Percentiles rank a stretch among this genome's conserved stretches.
Evolutionary conservation across 2,113 vertebrate species (phyloP).

Genomic region (Leucopternis melanops): DNA sequence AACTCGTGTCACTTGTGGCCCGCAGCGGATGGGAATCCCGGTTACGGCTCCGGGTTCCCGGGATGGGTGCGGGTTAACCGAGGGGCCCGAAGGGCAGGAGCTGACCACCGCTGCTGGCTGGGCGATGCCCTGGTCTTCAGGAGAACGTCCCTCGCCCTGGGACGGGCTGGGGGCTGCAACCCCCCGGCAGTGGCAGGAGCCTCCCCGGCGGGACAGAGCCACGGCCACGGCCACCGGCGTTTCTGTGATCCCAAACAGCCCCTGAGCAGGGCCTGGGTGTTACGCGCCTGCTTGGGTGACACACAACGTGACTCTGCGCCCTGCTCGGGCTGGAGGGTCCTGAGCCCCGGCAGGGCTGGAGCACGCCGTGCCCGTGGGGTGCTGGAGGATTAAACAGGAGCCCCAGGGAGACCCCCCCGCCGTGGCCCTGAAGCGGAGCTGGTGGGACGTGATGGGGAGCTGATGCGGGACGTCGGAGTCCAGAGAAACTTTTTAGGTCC

Average conservation of each 20-base stretch:
- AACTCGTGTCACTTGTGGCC: not conserved
- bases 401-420: not conserved
- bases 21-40: rapidly evolving
- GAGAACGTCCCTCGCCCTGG: rapidly evolving
- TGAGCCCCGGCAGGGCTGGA: not conserved
- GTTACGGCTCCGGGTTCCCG: rapidly evolving
- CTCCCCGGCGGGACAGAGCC: rapidly evolving
- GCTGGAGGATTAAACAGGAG: not conserved
- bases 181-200: not conserved
- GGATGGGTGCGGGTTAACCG: not conserved
- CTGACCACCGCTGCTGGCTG: rapidly evolving
- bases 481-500: not conserved
- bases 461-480: rapidly evolving
- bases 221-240: rapidly evolving
- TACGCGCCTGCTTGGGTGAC: not conserved
- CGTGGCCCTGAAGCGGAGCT: not conserved
- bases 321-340: not conserved
- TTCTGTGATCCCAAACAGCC: not conserved
- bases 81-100: not conserved
- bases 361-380: rapidly evolving
- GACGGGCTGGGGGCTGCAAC: not conserved
- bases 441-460: not conserved
- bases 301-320: rapidly evolving
- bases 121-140: rapidly evolving
- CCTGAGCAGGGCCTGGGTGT: not conserved